A percentile compares a stretch with the other conserved stretches of the same genome.
Evolutionary conservation across 2,113 vertebrate genomes (phyloP).

Genomic region (Syrrhaptes paradoxus): DNA sequence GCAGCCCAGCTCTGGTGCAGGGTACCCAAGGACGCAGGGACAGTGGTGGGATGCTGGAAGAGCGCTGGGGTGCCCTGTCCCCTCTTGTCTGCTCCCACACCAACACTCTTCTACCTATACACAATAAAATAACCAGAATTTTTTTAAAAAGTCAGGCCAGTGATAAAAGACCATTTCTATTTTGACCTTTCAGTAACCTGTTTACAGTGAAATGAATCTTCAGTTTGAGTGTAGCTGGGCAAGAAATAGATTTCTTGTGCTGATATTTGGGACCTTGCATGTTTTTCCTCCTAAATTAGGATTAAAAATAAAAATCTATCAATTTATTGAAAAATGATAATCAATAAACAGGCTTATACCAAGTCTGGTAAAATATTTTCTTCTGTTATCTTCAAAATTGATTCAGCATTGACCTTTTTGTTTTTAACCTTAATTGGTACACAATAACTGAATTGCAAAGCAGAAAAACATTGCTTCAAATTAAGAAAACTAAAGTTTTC

Average conservation of each 20-base stretch:
- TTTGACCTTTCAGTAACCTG: background rate
- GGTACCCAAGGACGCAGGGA: background rate
- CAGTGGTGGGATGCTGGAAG: rapidly evolving
- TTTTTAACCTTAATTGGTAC: background rate
- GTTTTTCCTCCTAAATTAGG: background rate
- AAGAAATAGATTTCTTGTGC: background rate
- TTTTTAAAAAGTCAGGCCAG: background rate
- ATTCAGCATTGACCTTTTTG: background rate
- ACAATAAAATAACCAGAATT: background rate
- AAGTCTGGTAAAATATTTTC: background rate
- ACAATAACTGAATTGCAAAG: background rate
- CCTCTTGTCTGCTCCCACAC: background rate
- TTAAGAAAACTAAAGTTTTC: background rate
- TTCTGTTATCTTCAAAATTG: background rate
- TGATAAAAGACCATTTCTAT: background rate
- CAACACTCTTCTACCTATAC: background rate
- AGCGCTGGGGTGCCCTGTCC: no score
- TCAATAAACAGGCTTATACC: background rate
- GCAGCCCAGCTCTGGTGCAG: background rate
- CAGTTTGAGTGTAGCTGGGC: background rate
- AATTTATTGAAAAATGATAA: background rate
- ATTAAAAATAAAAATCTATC: background rate
- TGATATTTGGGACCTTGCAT: background rate
- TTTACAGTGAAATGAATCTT: background rate
- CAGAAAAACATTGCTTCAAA: background rate